A percentile compares a stretch with the other conserved stretches of the same genome.
phyloP scores from a whole-genome alignment of 2,888 invertebrate genomes.

The Bellardia bayeri region DNA sequence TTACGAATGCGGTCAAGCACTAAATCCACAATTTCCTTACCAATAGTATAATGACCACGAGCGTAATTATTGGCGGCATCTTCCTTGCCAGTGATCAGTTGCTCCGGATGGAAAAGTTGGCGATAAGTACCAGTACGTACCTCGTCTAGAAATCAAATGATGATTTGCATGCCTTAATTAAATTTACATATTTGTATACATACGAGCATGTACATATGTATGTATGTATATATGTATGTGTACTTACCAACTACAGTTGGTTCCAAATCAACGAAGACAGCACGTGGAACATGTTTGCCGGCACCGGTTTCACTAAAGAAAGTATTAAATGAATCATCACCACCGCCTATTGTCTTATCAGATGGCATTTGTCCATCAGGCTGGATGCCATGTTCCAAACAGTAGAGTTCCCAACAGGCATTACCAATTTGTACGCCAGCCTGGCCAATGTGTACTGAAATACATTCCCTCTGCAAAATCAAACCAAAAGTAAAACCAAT shows the following conservation, averaged over 20 bases:
- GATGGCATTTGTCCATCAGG: conserved; percentile 94
- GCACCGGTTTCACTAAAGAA: conserved; percentile 90
- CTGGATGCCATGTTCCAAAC: conserved; percentile 93
- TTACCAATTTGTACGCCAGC: conserved; percentile 95
- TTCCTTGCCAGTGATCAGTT: conserved; percentile 95
- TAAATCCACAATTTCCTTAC: conserved; percentile 94
- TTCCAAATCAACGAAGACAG: conserved; percentile 95
- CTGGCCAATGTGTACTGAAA: conserved; percentile 94
- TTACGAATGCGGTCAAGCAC: conserved; percentile 93
- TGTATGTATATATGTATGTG: neutral
- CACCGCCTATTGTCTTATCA: conserved; percentile 90
- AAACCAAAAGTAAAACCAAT: conserved; percentile 31
- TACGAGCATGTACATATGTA: neutral
- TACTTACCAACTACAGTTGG: conserved; percentile 94
- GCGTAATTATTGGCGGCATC: conserved; percentile 98
- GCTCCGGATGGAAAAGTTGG: conserved; percentile 95
- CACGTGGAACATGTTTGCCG: conserved; percentile 94
- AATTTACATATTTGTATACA: neutral
- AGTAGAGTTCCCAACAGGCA: conserved; percentile 94
- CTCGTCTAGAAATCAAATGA: conserved; percentile 86
- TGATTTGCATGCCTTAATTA: neutral
- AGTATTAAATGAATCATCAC: conserved; percentile 91
- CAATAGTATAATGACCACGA: conserved; percentile 96
- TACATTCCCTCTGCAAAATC: conserved; percentile 90
- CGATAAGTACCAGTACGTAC: conserved; percentile 93